These are phyloP conservation scores for Scelioninae gen. 1 DNA, from an alignment of 2,888 invertebrate species.

Conservation along the genomic window DNA sequence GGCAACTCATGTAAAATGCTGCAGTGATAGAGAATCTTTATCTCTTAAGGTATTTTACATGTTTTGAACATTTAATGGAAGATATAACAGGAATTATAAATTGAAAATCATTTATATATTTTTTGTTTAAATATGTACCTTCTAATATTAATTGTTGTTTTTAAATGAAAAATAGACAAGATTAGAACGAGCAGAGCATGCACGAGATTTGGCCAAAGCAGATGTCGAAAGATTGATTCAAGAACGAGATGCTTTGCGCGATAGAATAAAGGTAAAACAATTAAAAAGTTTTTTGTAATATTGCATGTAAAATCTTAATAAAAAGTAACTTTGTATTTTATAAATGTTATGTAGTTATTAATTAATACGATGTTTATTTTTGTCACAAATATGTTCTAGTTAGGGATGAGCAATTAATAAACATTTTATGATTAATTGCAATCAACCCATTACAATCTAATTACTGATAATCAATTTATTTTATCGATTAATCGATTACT, in stretches of 20 bases:
- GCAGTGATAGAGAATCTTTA: conserved; percentile 66
- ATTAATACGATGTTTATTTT: no score
- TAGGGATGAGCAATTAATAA: no score
- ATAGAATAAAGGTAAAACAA: conserved; percentile 85
- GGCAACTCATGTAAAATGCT: no score
- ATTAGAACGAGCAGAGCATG: conserved; percentile 85
- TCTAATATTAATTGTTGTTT: no score
- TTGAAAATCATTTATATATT: background rate
- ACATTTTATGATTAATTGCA: no score
- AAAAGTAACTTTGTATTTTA: background rate
- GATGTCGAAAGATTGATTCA: conserved; percentile 87
- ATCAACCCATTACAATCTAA: no score
- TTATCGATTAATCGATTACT: no score
- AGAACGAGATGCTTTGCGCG: conserved; percentile 86
- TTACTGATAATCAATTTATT: no score
- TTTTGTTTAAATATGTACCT: background rate
- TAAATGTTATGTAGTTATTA: no score
- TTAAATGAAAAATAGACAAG: conserved; percentile 76
- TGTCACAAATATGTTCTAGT: no score
- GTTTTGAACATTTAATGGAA: background rate
- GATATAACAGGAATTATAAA: background rate
- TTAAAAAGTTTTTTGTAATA: conserved; percentile 24
- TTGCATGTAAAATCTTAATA: conserved; percentile 45
- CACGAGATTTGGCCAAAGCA: conserved; percentile 86
- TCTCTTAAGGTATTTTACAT: conserved; percentile 66